Conservation (phyloP, 2,797 vertebrate species). For the Amblyopsis hoosieri region DNA sequence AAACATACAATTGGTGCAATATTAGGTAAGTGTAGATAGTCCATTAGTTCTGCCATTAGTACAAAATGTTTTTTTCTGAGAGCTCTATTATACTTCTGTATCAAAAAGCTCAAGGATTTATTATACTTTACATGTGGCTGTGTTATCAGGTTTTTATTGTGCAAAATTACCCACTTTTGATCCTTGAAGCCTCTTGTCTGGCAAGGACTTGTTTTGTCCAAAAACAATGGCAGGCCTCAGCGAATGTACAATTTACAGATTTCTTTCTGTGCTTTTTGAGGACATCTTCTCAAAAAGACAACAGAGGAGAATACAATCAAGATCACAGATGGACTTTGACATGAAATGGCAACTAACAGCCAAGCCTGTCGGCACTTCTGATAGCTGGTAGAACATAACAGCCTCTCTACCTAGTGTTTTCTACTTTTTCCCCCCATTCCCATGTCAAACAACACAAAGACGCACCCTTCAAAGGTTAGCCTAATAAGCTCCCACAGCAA, state of each 20-base stretch:
- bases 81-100: neutral
- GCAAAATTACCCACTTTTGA: too few species aligned
- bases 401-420: conserved; percentile 32
- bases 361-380: conserved; percentile 44
- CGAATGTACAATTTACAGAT: neutral
- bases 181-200: too few species aligned
- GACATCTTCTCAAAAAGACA: too few species aligned
- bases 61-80: neutral
- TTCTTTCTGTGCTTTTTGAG: neutral
- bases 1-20: neutral
- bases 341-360: conserved; percentile 56
- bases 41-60: conserved; percentile 2
- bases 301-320: too few species aligned
- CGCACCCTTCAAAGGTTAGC: conserved; percentile 63
- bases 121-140: too few species aligned
- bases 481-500: conserved; percentile 51
- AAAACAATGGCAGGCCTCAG: too few species aligned
- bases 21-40: neutral
- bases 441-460: conserved; percentile 58
- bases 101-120: too few species aligned
- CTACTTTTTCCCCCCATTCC: conserved; percentile 31
- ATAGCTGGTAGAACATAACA: conserved; percentile 43
- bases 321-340: conserved; percentile 53
- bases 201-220: too few species aligned
- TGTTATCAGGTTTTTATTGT: too few species aligned